Conservation (phyloP, 1,140 invertebrate species). For the Elysia chlorotica region DNA sequence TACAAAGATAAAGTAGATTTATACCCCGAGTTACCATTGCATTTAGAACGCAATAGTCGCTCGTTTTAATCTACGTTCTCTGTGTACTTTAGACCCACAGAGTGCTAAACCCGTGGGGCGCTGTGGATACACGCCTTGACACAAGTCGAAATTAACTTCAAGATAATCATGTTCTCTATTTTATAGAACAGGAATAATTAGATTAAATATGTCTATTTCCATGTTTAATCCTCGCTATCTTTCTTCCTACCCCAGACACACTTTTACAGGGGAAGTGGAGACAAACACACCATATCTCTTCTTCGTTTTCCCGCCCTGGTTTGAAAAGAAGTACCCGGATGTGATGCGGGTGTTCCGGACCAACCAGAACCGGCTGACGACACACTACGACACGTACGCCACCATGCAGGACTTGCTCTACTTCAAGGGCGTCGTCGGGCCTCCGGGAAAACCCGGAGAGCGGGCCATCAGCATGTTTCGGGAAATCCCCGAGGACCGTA, state of each 20-base stretch:
- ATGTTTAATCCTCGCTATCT: too few species aligned
- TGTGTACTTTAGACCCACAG: too few species aligned
- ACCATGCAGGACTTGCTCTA: conserved; percentile 57
- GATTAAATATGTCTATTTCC: too few species aligned
- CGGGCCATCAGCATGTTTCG: conserved; percentile 74
- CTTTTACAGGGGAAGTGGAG: conserved; percentile 83
- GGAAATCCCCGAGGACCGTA: conserved; percentile 69
- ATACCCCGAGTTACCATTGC: too few species aligned
- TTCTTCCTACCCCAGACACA: conserved; percentile 70
- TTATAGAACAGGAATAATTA: too few species aligned
- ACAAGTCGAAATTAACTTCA: too few species aligned
- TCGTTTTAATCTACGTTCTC: too few species aligned
- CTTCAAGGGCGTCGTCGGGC: conserved; percentile 71
- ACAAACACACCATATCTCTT: conserved; percentile 85
- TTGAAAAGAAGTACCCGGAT: conserved; percentile 69
- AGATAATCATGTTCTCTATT: too few species aligned
- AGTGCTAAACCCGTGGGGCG: too few species aligned
- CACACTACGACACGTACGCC: conserved; percentile 63
- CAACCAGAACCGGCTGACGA: conserved; percentile 67
- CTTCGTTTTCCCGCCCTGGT: conserved; percentile 76
- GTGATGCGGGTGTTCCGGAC: conserved; percentile 70
- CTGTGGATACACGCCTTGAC: too few species aligned
- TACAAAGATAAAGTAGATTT: too few species aligned
- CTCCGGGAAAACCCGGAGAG: conserved; percentile 56
- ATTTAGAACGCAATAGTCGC: too few species aligned